These are phyloP conservation scores for Spicauda simplicius DNA, from an alignment of 2,888 invertebrate species.

Conservation along the genomic window DNA sequence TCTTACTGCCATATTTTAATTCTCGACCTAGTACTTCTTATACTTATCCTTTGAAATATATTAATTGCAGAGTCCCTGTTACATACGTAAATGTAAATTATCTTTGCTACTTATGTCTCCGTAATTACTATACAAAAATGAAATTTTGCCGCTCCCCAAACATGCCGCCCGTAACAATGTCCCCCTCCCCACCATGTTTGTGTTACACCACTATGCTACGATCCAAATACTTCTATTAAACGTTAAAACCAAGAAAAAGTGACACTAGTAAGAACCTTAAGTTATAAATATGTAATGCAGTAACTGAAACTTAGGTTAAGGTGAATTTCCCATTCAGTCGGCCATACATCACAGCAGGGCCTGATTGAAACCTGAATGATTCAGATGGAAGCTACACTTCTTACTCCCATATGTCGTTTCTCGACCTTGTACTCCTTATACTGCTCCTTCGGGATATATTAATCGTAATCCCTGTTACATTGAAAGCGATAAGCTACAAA, in stretches of 20 bases:
- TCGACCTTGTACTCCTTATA: neutral
- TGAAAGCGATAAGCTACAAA: slow-evolving; percentile 12
- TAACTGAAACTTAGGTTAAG: neutral
- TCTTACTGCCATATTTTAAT: slow-evolving; percentile 12
- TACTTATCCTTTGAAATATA: neutral
- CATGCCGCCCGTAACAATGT: too few relatives aligned
- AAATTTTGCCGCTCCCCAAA: too few relatives aligned
- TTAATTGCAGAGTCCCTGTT: neutral
- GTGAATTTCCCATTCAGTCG: neutral
- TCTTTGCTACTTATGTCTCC: too few relatives aligned
- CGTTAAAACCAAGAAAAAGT: too few relatives aligned
- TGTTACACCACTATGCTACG: too few relatives aligned
- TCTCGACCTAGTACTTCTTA: neutral
- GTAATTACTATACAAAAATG: too few relatives aligned
- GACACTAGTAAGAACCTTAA: neutral
- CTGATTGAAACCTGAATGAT: slow-evolving; percentile 33
- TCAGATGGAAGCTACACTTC: slow-evolving; percentile 18
- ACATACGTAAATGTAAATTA: too few relatives aligned
- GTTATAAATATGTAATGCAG: neutral
- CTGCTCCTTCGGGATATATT: neutral
- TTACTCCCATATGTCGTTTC: slow-evolving; percentile 17
- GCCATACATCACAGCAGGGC: slow-evolving; percentile 14
- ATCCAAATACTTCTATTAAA: too few relatives aligned
- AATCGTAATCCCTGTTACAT: neutral
- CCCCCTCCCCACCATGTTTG: too few relatives aligned